phyloP scores from a whole-genome alignment of 2,797 vertebrate genomes.

The Nasua narica region DNA sequence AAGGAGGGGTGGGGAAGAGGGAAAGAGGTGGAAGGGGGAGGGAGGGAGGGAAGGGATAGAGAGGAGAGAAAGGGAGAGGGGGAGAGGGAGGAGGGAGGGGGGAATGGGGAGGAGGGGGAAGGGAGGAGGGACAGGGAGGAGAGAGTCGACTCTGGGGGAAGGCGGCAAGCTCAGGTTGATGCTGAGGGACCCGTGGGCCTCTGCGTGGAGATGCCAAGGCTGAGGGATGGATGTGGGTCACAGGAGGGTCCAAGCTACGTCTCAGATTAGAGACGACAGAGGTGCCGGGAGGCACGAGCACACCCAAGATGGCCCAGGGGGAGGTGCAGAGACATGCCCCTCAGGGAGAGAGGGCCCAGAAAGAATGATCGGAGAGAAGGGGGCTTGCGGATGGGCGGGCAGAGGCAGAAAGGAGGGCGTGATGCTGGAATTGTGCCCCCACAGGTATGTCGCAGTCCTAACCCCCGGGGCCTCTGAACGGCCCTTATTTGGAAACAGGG shows the following conservation, averaged over 20 bases:
- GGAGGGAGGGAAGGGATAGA: neutral
- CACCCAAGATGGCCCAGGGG: neutral
- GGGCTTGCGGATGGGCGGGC: neutral
- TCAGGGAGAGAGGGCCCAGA: rapidly evolving
- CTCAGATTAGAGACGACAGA: neutral
- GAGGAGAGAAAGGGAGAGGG: neutral
- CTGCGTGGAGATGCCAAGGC: rapidly evolving
- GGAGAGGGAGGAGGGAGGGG: rapidly evolving
- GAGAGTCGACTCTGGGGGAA: rapidly evolving
- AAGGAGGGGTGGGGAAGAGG: too few relatives aligned
- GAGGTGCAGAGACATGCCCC: neutral
- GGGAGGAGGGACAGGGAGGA: neutral
- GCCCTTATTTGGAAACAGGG: neutral
- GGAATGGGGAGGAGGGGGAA: too few relatives aligned
- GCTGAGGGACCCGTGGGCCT: rapidly evolving
- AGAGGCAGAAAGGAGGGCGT: neutral
- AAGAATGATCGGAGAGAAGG: rapidly evolving
- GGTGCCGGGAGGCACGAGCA: rapidly evolving
- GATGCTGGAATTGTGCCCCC: rapidly evolving
- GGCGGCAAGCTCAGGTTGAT: too few relatives aligned
- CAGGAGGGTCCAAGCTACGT: rapidly evolving
- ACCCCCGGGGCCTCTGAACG: neutral
- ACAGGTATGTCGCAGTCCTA: rapidly evolving
- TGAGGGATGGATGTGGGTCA: neutral
- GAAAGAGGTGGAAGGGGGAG: too few relatives aligned